A percentile compares a stretch with the other conserved stretches of the same genome.
phyloP scores from a whole-genome alignment of 2,113 vertebrate genomes.

The Asarcornis scutulata region DNA sequence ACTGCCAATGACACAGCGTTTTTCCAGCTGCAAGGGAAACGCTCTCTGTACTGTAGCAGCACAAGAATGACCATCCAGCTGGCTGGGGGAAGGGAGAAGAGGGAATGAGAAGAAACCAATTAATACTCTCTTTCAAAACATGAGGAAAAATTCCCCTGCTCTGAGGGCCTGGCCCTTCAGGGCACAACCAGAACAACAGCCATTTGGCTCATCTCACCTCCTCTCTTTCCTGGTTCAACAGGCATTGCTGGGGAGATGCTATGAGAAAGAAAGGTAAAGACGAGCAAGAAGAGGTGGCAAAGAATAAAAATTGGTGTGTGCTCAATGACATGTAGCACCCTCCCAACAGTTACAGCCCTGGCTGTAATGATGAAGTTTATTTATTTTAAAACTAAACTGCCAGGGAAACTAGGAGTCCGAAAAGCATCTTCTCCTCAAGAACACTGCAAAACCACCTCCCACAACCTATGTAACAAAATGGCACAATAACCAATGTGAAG shows the following conservation, averaged over 20 bases:
- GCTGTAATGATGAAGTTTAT: background rate
- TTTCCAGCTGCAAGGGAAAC: constrained; percentile 32
- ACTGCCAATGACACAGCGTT: constrained; percentile 52
- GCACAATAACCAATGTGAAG: background rate
- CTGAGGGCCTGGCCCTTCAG: background rate
- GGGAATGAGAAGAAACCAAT: background rate
- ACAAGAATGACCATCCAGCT: constrained; percentile 23
- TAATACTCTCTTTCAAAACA: background rate
- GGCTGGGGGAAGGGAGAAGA: constrained; percentile 23
- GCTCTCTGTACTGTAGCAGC: background rate
- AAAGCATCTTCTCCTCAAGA: background rate
- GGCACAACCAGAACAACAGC: background rate
- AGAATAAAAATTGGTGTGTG: background rate
- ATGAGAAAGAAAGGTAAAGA: background rate
- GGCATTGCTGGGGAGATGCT: background rate
- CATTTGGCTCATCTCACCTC: background rate
- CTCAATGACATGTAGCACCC: background rate
- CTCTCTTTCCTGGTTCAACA: background rate
- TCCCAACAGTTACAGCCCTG: background rate
- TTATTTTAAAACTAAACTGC: background rate
- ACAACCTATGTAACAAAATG: accelerated
- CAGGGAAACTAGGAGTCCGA: accelerated
- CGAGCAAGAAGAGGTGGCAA: background rate
- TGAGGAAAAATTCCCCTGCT: background rate
- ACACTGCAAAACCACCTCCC: background rate